Base-by-base conservation (phyloP, 2,888 invertebrate species). In the Aphrophora alni region DNA sequence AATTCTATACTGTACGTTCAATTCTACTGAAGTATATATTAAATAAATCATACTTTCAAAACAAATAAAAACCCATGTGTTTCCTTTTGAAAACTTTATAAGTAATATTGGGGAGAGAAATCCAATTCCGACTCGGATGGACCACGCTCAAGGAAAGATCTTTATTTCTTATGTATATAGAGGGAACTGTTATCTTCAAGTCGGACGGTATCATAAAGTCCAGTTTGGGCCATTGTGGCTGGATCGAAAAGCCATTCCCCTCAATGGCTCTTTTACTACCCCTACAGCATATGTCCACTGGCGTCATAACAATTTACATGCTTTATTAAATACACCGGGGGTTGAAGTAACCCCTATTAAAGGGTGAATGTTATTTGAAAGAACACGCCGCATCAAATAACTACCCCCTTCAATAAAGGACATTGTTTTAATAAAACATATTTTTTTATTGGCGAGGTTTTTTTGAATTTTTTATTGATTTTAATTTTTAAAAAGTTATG, bases 261-360 rank as follows among this genome's bases (percentile, higher is more conserved):
- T n/a, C 59, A 59, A 59, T 59, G 59, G 59, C 59, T 59, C 59
- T 59, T 59, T 59, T 59, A 59, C 59, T 59, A 59, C 59, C 59
- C 59, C 59, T 59, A 21, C 59, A 21, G 59, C 59, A 59, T 59
- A 59, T 59, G 59, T 59, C 59, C 59, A 21, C 21, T 21, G 59
- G 59, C 59, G 59, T 59, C 59, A 59, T 59, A 59, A 59, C 59
- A 59, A 59, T 59, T 59, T 59, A 59, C 59, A 59, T 59, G 59
- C 59, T 59, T 59, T 59, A 59, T 59, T 59, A 59, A 59, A 59
- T 59, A 59, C 59, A 59, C 59, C 21, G 59, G 59, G 59, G 59
- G 59, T 59, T 21, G 59, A 59, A 59, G 59, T 59, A 59, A 59
- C 59, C 59, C 59, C 59, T 59, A 59, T 59, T 59, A 59, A 59